Evolutionary conservation across 2,888 invertebrate species (phyloP).

Genomic region (Himalopsyche japonica): DNA sequence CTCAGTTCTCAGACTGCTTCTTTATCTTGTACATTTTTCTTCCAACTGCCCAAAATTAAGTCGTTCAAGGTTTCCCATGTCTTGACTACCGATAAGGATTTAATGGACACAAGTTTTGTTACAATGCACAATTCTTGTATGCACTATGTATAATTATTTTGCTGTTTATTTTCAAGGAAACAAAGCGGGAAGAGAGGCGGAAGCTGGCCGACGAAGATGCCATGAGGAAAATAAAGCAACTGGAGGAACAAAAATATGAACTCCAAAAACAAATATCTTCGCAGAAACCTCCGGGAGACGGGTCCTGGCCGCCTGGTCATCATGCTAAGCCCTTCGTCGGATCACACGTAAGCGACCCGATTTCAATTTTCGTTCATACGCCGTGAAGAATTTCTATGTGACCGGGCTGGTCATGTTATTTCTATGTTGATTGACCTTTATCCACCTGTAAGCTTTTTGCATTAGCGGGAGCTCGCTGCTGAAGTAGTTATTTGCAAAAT

Average conservation of each 20-base stretch:
- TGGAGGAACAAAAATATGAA: slow-evolving; percentile 92
- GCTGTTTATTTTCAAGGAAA: slow-evolving; percentile 64
- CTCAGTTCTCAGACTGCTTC: no score
- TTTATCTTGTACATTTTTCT: background rate
- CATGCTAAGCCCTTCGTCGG: slow-evolving; percentile 72
- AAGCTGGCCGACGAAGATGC: slow-evolving; percentile 95
- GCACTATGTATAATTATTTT: background rate
- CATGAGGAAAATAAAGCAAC: slow-evolving; percentile 86
- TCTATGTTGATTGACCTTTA: no score
- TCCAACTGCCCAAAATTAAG: no score
- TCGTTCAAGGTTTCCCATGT: no score
- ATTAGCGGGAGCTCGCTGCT: no score
- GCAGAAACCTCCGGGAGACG: slow-evolving; percentile 71
- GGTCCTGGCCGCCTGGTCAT: slow-evolving; percentile 57
- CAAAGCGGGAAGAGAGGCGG: slow-evolving; percentile 86
- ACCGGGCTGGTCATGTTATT: no score
- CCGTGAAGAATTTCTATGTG: no score
- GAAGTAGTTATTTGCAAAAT: no score
- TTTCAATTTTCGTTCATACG: background rate
- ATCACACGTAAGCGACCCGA: slow-evolving; percentile 57
- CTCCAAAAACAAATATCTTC: slow-evolving; percentile 88
- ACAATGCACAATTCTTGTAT: background rate
- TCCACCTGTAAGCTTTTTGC: no score
- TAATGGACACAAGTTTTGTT: background rate
- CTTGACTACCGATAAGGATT: no score